These are phyloP conservation scores for Polydrusus cervinus DNA, from an alignment of 2,888 invertebrate species.

Conservation along the genomic window DNA sequence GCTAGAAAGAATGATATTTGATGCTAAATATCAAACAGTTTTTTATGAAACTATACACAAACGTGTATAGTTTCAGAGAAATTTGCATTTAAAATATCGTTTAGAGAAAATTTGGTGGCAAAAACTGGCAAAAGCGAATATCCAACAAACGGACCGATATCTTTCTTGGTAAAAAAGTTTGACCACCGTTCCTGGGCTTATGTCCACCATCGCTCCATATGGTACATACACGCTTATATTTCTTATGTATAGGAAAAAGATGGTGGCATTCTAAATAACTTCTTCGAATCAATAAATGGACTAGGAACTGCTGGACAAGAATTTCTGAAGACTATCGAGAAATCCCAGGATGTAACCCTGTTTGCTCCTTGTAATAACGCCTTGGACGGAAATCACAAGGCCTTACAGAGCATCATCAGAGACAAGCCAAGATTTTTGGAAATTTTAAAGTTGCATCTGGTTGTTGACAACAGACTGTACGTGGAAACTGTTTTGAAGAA, in stretches of 20 bases:
- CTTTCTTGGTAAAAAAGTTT: no score
- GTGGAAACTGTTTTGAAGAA: constrained; percentile 84
- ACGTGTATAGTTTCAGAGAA: no score
- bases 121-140: no score
- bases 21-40: no score
- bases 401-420: constrained; percentile 75
- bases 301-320: constrained; percentile 79
- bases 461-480: constrained; percentile 81
- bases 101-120: no score
- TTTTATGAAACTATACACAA: no score
- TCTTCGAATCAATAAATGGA: constrained; percentile 87
- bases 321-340: constrained; percentile 82
- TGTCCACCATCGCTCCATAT: no score
- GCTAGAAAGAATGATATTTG: no score
- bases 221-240: background rate
- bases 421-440: constrained; percentile 83
- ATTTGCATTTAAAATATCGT: no score
- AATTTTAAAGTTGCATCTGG: constrained; percentile 87
- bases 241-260: constrained; percentile 76
- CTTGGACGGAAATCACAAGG: constrained; percentile 82
- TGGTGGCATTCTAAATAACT: constrained; percentile 85
- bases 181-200: no score
- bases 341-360: constrained; percentile 84
- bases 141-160: no score
- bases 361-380: constrained; percentile 94